These are phyloP conservation scores for Ephydatia muelleri DNA, from an alignment of 37 sponge, comb jelly and placozoan species.

Conservation along the genomic window DNA sequence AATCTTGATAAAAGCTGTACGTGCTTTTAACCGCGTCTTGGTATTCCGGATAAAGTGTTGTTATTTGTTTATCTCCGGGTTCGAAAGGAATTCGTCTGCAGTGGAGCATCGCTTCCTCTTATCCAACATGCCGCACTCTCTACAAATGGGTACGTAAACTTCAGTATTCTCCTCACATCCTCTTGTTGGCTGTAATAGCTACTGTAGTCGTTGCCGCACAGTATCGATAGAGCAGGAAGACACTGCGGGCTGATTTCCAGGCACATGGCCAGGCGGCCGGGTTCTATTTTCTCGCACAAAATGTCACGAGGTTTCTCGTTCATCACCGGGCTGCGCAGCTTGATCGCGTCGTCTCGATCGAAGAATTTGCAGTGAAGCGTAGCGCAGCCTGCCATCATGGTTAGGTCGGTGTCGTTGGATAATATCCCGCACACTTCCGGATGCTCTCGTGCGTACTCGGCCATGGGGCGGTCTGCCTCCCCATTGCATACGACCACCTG, in stretches of 20 bases:
- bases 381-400: conserved; percentile 14
- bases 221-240: conserved; percentile 10
- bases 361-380: conserved; percentile 14
- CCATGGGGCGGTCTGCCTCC: conserved; percentile 36
- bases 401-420: conserved; percentile 39
- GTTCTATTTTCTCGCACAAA: background rate
- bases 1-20: background rate
- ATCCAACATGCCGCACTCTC: background rate
- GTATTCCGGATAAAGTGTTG: background rate
- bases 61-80: background rate
- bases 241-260: background rate
- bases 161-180: too few relatives aligned
- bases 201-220: conserved; percentile 52
- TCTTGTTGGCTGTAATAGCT: background rate
- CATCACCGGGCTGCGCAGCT: background rate
- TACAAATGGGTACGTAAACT: background rate
- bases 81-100: background rate
- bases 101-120: too few relatives aligned
- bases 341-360: conserved; percentile 13
- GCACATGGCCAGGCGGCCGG: background rate
- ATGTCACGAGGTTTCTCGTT: conserved; percentile 1
- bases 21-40: background rate
- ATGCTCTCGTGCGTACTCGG: background rate
- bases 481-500: conserved; percentile 16
- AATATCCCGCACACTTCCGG: conserved; percentile 27